A percentile compares a stretch with the other conserved stretches of the same genome.
phyloP scores from a whole-genome alignment of 2,113 vertebrate genomes.

The Scytalopus superciliaris region DNA sequence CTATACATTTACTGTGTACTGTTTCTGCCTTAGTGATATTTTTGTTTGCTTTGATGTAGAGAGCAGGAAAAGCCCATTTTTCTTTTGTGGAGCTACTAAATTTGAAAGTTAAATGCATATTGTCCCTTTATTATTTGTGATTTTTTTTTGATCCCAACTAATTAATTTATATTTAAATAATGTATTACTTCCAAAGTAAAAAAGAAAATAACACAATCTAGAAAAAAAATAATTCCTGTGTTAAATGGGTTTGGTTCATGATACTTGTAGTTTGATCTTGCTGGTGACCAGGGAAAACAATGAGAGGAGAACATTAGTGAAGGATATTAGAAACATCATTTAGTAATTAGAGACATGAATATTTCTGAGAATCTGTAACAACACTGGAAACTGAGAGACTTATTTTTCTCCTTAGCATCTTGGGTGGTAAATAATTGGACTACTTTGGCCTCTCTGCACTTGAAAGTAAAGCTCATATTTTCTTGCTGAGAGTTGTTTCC shows the following conservation, averaged over 20 bases:
- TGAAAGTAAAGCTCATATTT: constrained; percentile 15
- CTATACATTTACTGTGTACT: neutral
- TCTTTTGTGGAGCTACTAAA: neutral
- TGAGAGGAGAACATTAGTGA: neutral
- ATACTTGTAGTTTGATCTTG: neutral
- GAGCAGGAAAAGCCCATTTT: neutral
- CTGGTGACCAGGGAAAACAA: neutral
- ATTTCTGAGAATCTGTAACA: neutral
- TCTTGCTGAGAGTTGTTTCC: neutral
- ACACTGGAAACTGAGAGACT: neutral
- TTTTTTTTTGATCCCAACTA: neutral
- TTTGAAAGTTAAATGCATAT: neutral
- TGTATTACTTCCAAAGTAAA: neutral
- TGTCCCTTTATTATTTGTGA: neutral
- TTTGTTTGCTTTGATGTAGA: neutral
- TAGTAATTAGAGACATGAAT: neutral
- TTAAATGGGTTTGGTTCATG: neutral
- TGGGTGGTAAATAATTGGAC: constrained; percentile 30
- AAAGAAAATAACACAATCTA: neutral
- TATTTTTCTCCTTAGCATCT: neutral
- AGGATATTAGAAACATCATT: neutral
- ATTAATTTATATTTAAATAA: neutral
- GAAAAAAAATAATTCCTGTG: neutral
- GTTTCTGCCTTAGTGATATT: neutral
- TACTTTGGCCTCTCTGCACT: constrained; percentile 6